These are phyloP conservation scores for Agonopterix subpropinquella DNA, from an alignment of 2,888 invertebrate genomes.

Conservation along the genomic window DNA sequence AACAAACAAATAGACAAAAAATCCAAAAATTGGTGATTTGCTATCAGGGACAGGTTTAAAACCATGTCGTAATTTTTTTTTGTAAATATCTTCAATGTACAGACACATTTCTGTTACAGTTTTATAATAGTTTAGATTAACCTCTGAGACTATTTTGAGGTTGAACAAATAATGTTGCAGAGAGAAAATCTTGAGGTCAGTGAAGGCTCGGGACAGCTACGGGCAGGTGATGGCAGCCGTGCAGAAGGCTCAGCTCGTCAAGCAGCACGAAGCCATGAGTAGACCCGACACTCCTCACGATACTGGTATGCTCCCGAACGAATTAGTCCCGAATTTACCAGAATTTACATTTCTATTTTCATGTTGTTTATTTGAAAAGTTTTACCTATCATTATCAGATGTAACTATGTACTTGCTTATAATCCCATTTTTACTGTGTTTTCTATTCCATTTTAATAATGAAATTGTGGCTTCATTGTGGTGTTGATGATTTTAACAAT, in stretches of 20 bases:
- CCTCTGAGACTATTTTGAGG: not conserved
- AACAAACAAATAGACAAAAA: too few relatives aligned
- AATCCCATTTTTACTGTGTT: not conserved
- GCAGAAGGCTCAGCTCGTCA: conserved; percentile 78
- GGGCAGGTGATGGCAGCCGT: conserved; percentile 88
- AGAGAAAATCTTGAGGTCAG: conserved; percentile 80
- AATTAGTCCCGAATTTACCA: too few relatives aligned
- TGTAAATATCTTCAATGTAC: too few relatives aligned
- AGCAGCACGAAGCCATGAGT: conserved; percentile 53
- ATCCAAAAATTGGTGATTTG: too few relatives aligned
- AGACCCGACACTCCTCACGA: conserved; percentile 55
- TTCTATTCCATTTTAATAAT: too few relatives aligned
- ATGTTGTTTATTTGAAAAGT: not conserved
- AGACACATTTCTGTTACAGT: too few relatives aligned
- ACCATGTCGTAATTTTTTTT: too few relatives aligned
- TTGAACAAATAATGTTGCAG: conserved; percentile 57
- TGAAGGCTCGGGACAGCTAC: conserved; percentile 92
- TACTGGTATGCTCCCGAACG: conserved; percentile 31
- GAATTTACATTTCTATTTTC: not conserved
- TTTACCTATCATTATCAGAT: too few relatives aligned
- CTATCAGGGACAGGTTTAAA: too few relatives aligned
- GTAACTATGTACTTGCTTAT: not conserved
- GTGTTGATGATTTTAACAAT: too few relatives aligned
- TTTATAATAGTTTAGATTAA: too few relatives aligned
- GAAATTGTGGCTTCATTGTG: too few relatives aligned